Evolutionary conservation across 2,113 vertebrate species (phyloP).

Genomic region (Mandrillus leucophaeus): DNA sequence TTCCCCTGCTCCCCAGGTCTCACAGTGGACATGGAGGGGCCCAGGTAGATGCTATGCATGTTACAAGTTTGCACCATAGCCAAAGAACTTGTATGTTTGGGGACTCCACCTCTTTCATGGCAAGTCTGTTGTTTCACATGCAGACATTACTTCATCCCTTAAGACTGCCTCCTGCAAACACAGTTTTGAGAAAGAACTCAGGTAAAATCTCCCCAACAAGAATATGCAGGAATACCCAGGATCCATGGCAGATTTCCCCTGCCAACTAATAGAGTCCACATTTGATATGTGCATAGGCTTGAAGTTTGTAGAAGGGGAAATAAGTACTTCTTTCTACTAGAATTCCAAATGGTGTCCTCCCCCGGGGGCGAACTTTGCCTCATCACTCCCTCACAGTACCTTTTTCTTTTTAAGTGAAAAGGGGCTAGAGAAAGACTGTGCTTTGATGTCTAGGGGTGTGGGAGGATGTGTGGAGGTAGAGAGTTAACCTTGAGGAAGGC

Average conservation of each 20-base stretch:
- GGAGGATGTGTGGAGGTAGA: neutral
- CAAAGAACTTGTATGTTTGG: no score
- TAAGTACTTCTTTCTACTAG: neutral
- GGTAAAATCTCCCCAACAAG: neutral
- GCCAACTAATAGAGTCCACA: neutral
- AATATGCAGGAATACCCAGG: neutral
- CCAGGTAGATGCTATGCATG: neutral
- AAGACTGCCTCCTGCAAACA: neutral
- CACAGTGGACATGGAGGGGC: neutral
- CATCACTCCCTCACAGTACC: neutral
- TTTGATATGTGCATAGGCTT: neutral
- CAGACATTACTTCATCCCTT: neutral
- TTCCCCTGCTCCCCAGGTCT: neutral
- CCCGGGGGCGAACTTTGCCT: neutral
- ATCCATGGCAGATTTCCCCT: neutral
- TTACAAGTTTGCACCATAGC: neutral
- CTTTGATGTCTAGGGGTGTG: neutral
- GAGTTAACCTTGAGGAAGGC: neutral
- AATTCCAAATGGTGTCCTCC: neutral
- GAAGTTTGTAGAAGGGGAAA: neutral
- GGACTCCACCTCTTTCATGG: neutral
- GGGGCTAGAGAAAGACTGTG: neutral
- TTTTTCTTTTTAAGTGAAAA: neutral
- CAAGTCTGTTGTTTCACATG: neutral
- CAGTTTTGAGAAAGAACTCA: neutral